These are phyloP conservation scores for Coelinius sp. DNA, from an alignment of 2,888 invertebrate species.

Conservation along the genomic window DNA sequence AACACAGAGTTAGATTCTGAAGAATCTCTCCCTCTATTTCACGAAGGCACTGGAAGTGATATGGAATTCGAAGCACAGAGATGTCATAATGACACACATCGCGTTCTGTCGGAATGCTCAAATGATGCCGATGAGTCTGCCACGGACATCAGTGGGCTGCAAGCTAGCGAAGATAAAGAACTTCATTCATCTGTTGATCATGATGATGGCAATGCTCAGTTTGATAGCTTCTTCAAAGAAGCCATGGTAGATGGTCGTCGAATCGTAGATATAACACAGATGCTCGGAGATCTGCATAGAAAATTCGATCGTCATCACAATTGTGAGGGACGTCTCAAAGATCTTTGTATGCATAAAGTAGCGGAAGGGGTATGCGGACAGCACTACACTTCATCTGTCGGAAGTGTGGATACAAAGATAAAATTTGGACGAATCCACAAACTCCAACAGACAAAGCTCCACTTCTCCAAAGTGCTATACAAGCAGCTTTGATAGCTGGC, in stretches of 20 bases:
- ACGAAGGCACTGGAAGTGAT: not conserved
- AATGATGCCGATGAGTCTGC: not conserved
- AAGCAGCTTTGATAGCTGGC: conserved; percentile 22
- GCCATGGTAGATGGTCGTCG: not conserved
- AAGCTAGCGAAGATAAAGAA: not conserved
- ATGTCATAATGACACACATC: too few relatives aligned
- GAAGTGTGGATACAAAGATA: conserved; percentile 15
- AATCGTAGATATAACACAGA: not conserved
- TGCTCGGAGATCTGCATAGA: not conserved
- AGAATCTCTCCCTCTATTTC: not conserved
- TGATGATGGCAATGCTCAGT: not conserved
- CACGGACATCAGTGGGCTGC: not conserved
- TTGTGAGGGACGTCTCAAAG: not conserved
- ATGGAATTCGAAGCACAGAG: not conserved
- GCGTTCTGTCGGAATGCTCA: too few relatives aligned
- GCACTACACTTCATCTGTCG: conserved; percentile 12
- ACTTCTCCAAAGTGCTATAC: too few relatives aligned
- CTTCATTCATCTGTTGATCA: not conserved
- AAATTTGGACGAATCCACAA: conserved; percentile 19
- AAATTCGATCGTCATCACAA: not conserved
- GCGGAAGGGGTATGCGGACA: conserved; percentile 13
- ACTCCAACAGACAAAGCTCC: conserved; percentile 4
- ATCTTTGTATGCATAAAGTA: not conserved
- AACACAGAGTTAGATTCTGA: too few relatives aligned
- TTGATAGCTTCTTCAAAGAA: not conserved